phyloP scores from a whole-genome alignment of 2,797 vertebrate species.

The Sarcoramphus papa region DNA sequence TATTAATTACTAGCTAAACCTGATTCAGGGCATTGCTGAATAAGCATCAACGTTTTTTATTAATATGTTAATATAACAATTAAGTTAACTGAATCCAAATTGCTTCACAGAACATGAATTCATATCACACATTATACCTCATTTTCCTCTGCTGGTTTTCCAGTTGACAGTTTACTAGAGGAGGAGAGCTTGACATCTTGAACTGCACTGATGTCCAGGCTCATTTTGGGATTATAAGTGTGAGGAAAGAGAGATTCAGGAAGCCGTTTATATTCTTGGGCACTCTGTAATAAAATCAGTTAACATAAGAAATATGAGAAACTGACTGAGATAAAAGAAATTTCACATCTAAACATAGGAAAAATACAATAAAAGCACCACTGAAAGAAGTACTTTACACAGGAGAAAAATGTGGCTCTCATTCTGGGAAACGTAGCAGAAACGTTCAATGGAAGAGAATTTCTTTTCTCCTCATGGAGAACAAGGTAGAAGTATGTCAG shows the following conservation, averaged over 20 bases:
- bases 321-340: background rate
- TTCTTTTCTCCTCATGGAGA: background rate
- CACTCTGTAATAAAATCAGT: constrained; percentile 79
- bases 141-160: constrained; percentile 21
- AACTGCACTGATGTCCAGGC: constrained; percentile 88
- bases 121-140: constrained; percentile 64
- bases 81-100: background rate
- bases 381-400: background rate
- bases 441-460: background rate
- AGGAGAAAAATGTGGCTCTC: background rate
- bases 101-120: background rate
- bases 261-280: constrained; percentile 84
- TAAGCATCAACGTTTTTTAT: background rate
- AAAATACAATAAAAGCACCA: background rate
- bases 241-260: constrained; percentile 92
- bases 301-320: background rate
- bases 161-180: constrained; percentile 71
- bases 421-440: background rate
- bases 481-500: background rate
- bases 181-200: constrained; percentile 64
- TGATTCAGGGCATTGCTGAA: background rate
- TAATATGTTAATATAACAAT: background rate
- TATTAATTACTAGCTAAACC: background rate
- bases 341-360: background rate
- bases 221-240: constrained; percentile 98